Evolutionary conservation across 2,797 vertebrate species (phyloP).

Genomic region (Anguilla megastoma): DNA sequence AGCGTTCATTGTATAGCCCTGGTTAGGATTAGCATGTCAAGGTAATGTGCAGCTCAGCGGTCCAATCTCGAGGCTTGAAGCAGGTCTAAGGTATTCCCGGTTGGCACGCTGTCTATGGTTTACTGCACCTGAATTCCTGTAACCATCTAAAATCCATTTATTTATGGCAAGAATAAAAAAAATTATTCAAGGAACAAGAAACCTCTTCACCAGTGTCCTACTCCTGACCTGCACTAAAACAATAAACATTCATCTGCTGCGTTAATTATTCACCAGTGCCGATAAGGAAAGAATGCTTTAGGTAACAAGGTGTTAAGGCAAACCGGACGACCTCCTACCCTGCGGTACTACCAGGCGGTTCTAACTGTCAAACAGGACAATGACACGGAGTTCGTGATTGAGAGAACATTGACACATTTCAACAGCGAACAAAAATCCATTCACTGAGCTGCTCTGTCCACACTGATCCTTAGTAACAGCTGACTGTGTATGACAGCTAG

Average conservation of each 20-base stretch:
- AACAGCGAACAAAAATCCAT: neutral
- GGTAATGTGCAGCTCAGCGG: neutral
- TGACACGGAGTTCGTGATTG: neutral
- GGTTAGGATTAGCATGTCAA: neutral
- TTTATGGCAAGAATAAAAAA: neutral
- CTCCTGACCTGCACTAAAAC: constrained; percentile 44
- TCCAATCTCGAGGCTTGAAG: neutral
- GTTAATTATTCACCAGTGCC: constrained; percentile 67
- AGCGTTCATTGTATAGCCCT: neutral
- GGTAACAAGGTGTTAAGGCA: constrained; percentile 49
- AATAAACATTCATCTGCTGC: constrained; percentile 48
- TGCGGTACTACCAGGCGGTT: neutral
- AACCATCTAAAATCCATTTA: neutral
- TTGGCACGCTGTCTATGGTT: neutral
- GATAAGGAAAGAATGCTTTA: constrained; percentile 63
- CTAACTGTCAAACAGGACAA: neutral
- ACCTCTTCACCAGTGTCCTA: neutral
- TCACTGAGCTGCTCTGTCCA: neutral
- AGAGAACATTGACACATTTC: neutral
- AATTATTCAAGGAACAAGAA: neutral
- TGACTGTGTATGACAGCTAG: neutral
- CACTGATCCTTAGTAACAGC: neutral
- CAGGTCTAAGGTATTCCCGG: neutral
- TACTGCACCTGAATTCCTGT: neutral
- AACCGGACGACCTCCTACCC: neutral